Conservation (phyloP, 2,797 vertebrate species). For the Sparidentex hasta region DNA sequence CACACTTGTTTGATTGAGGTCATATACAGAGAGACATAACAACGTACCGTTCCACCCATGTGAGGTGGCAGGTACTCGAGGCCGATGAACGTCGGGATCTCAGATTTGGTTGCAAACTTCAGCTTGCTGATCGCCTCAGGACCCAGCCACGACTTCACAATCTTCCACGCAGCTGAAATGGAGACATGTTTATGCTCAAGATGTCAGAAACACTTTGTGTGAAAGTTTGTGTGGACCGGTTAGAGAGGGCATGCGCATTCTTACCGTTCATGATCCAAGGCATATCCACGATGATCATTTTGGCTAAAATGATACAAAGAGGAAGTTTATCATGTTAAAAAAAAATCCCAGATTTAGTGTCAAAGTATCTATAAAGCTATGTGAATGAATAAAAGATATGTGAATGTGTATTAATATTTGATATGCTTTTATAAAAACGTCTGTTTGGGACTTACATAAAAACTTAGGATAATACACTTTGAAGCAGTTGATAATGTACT, state of each 20-base stretch:
- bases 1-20: too few relatives aligned
- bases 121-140: slow-evolving; percentile 95
- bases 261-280: slow-evolving; percentile 99
- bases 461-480: slow-evolving; percentile 98
- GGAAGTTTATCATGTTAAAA: neutral
- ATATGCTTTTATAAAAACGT: neutral
- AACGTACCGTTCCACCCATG: slow-evolving; percentile 96
- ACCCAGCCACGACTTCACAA: slow-evolving; percentile 96
- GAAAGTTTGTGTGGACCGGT: neutral
- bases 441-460: slow-evolving; percentile 91
- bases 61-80: slow-evolving; percentile 92
- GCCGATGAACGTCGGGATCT: slow-evolving; percentile 90
- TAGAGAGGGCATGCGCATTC: slow-evolving; percentile 46
- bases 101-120: slow-evolving; percentile 91
- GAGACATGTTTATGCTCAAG: slow-evolving; percentile 5
- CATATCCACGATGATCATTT: slow-evolving; percentile 99
- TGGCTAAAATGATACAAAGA: slow-evolving; percentile 87
- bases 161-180: slow-evolving; percentile 94
- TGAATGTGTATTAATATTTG: neutral
- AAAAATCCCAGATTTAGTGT: neutral
- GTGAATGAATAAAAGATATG: neutral
- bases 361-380: neutral
- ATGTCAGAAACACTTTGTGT: neutral
- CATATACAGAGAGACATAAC: neutral
- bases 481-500: slow-evolving; percentile 96